A percentile compares a stretch with the other conserved stretches of the same genome.
These are phyloP conservation scores for Oncopodura yosiiana DNA, from an alignment of 1,140 invertebrate genomes.

Conservation along the genomic window DNA sequence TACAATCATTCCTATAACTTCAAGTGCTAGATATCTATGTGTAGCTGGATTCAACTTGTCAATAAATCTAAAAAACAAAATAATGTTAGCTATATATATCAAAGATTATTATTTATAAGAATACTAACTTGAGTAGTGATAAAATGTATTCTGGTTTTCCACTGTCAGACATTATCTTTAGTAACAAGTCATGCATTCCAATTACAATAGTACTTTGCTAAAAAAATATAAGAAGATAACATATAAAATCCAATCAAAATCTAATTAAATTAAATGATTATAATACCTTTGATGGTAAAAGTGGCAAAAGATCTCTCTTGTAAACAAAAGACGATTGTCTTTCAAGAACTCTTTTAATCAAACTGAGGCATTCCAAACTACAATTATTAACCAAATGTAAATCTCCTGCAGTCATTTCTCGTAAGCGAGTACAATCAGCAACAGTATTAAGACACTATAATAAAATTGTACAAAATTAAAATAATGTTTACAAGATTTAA, in stretches of 20 bases:
- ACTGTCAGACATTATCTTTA: constrained; percentile 5
- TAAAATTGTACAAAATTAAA: background rate
- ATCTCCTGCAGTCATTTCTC: constrained; percentile 19
- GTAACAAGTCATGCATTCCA: constrained; percentile 27
- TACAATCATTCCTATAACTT: constrained; percentile 26
- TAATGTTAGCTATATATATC: background rate
- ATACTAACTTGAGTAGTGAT: constrained; percentile 25
- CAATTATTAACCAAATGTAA: constrained; percentile 21
- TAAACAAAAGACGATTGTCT: constrained; percentile 18
- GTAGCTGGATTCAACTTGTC: constrained; percentile 17
- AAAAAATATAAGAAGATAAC: background rate
- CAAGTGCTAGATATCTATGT: constrained; percentile 18
- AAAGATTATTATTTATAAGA: background rate
- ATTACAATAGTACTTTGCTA: constrained; percentile 10
- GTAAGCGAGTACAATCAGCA: constrained; percentile 12
- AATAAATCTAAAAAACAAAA: constrained; percentile 25
- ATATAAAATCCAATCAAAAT: background rate
- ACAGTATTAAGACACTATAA: constrained; percentile 9
- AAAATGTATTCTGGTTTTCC: constrained; percentile 28
- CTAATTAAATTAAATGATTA: background rate
- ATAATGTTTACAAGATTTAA: background rate
- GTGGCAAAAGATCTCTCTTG: background rate
- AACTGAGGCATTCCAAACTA: constrained; percentile 14
- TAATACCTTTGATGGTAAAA: background rate
- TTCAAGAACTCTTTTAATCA: constrained; percentile 21